Conservation (phyloP, 2,113 vertebrate genomes). For the Corythoichthys intestinalis region DNA sequence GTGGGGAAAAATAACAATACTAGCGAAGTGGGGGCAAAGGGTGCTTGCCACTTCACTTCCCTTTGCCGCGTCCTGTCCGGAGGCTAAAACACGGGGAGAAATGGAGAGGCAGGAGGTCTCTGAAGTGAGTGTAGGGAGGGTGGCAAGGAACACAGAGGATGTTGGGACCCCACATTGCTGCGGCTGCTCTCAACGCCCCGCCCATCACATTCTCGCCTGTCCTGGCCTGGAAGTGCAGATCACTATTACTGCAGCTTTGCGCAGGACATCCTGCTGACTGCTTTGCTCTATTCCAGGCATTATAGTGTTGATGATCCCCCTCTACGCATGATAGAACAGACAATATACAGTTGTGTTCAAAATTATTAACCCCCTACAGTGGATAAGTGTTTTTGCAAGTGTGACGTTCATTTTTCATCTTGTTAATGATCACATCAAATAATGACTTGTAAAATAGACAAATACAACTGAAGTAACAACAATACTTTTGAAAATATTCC, state of each 20-base stretch:
- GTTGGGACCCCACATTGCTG: slow-evolving; percentile 46
- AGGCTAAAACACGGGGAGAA: slow-evolving; percentile 17
- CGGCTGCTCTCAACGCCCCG: slow-evolving; percentile 52
- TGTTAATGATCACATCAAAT: no score
- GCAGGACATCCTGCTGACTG: slow-evolving; percentile 8
- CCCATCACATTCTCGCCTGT: slow-evolving; percentile 44
- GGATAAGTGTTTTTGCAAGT: no score
- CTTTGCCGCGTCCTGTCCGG: background rate
- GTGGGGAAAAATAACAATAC: background rate
- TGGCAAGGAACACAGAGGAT: slow-evolving; percentile 43
- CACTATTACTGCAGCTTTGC: slow-evolving; percentile 14
- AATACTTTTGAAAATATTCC: no score
- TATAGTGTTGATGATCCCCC: no score
- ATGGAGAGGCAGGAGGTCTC: slow-evolving; percentile 8
- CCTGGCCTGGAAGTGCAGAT: slow-evolving; percentile 43
- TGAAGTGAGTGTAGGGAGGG: slow-evolving; percentile 12
- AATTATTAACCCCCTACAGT: no score
- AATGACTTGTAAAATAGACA: no score
- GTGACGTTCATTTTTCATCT: no score
- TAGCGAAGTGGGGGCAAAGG: background rate
- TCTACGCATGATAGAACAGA: no score
- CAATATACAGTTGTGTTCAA: no score
- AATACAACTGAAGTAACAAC: no score
- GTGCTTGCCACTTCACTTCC: slow-evolving; percentile 5
- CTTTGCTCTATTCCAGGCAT: slow-evolving; percentile 4